These are phyloP conservation scores for Salarias fasciatus DNA, from an alignment of 2,797 vertebrate species.

Conservation along the genomic window DNA sequence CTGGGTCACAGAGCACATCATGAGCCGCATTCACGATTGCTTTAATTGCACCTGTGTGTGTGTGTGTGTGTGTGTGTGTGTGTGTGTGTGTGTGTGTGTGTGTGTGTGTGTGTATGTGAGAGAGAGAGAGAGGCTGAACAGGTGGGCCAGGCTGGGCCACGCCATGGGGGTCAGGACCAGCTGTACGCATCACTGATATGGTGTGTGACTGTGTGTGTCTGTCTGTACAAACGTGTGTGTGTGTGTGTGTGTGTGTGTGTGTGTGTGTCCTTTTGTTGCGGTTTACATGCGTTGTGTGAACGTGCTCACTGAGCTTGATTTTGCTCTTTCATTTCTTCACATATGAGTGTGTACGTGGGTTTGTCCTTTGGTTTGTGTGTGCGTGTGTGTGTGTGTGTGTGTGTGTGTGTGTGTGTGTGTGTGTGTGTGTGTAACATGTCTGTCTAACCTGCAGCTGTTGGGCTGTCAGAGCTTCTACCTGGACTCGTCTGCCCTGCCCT, in stretches of 20 bases:
- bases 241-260: slow-evolving; percentile 43
- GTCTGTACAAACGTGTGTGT: slow-evolving; percentile 43
- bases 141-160: slow-evolving; percentile 69
- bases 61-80: slow-evolving; percentile 41
- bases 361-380: slow-evolving; percentile 54
- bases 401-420: slow-evolving; percentile 24
- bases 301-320: slow-evolving; percentile 29
- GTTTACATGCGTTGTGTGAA: slow-evolving; percentile 27
- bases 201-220: slow-evolving; percentile 49
- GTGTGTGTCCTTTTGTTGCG: slow-evolving; percentile 47
- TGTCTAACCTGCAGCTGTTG: slow-evolving; percentile 77
- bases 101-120: slow-evolving; percentile 16
- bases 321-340: slow-evolving; percentile 38
- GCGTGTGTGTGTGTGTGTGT: slow-evolving; percentile 29
- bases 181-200: slow-evolving; percentile 65
- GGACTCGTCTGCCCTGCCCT: slow-evolving; percentile 74
- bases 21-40: slow-evolving; percentile 72
- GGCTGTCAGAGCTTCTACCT: slow-evolving; percentile 73
- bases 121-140: too few species aligned
- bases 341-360: slow-evolving; percentile 45
- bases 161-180: slow-evolving; percentile 74
- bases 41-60: slow-evolving; percentile 72
- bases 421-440: slow-evolving; percentile 49
- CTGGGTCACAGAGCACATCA: slow-evolving; percentile 78
- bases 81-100: slow-evolving; percentile 26